Conservation (phyloP, 2,888 invertebrate genomes). For the Tipula vernalis region DNA sequence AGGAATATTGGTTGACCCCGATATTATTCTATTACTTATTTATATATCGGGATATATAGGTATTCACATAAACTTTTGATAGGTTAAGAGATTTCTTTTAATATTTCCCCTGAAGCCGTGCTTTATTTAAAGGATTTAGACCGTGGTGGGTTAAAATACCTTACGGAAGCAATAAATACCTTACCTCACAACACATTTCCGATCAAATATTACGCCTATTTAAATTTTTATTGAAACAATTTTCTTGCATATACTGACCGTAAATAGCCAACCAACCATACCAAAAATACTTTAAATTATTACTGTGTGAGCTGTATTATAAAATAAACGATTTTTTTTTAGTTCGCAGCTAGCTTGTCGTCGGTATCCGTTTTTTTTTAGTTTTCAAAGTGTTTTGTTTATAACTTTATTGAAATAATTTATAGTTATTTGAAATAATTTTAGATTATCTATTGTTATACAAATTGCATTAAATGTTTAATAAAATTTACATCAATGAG, state of each 20-base stretch:
- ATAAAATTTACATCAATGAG: not conserved
- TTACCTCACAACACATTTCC: no score
- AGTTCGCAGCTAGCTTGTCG: not conserved
- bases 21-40: no score
- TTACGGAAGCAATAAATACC: no score
- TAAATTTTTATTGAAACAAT: no score
- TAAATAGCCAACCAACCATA: not conserved
- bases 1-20: no score
- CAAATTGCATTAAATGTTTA: not conserved
- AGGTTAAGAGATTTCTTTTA: no score
- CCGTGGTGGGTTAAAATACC: no score
- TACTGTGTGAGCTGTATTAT: not conserved
- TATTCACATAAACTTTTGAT: no score
- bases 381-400: not conserved
- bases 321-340: not conserved
- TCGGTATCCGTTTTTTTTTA: not conserved
- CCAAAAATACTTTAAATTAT: not conserved
- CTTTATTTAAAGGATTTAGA: no score
- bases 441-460: not conserved
- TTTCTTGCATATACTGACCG: not conserved
- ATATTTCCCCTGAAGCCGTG: no score
- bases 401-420: conserved; percentile 4
- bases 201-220: no score
- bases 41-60: no score
- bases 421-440: not conserved